Base-by-base conservation (phyloP, 1,140 invertebrate species). In the Drosophila bifasciata region DNA sequence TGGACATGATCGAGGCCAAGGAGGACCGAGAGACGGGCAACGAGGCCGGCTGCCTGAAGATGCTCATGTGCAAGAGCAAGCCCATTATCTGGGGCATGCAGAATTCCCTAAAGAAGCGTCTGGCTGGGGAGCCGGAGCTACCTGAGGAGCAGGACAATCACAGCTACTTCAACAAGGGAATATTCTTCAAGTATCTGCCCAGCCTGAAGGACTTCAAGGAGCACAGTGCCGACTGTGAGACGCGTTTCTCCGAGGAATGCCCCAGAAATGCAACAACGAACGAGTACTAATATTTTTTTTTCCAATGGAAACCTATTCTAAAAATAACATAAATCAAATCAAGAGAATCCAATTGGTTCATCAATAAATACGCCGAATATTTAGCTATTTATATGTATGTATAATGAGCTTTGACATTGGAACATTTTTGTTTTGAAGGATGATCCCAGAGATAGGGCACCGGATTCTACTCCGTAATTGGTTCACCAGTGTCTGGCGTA, bases 1-100 rank as follows among this genome's bases (percentile, higher is more conserved):
- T 89, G 16, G 83, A 92, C 9, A 92, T 96, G 40, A 94, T 96
- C 48, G 92, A 94, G 1, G 75, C 93, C 9, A 91, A 95, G 13
- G 91, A 93, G 90, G 84, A 44, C 1, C 23, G 40, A 0, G 39
- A 53, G 16, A 16, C 13, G 11, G 85, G 92, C 49, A 90, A 92
- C 5, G 92, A 93, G 16, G 92, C 92, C 7, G 93, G 94, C 53
- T 97, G 96, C 75, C 92, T 97, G 2, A 94, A 95, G 89, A 91
- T 96, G 13, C 86, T 97, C 9, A 91, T 97, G 56, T 97, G 96
- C 84, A 97, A 96, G 92, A 93, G 94, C 44, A 93, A 94, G 1
- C 96, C 96, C 1, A 93, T 97, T 40, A 94, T 97, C 64, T 93
- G 92, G 91, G 94, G 94, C 52, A 95, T 96, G 92, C 96, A 97